phyloP scores from a whole-genome alignment of 2,113 vertebrate genomes.

The Bostrychus sinensis region DNA sequence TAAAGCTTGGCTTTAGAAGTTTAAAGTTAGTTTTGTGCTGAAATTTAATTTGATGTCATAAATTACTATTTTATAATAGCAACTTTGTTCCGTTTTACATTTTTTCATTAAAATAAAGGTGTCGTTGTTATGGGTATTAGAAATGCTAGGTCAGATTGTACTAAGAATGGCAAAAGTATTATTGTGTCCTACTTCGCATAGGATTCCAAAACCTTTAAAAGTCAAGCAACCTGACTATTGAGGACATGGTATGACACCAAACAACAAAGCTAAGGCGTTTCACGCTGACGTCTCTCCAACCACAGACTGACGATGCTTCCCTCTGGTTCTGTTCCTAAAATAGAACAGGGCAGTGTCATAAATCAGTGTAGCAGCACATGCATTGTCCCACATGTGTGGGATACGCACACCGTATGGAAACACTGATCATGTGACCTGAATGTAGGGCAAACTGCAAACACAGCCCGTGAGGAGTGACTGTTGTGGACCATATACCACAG shows the following conservation, averaged over 20 bases:
- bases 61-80: too few relatives aligned
- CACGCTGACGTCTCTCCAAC: constrained; percentile 25
- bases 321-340: constrained; percentile 52
- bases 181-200: too few relatives aligned
- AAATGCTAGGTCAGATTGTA: too few relatives aligned
- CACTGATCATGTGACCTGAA: constrained; percentile 44
- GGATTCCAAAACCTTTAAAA: not conserved
- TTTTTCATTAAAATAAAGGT: too few relatives aligned
- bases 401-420: constrained; percentile 1
- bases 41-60: too few relatives aligned
- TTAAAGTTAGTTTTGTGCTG: too few relatives aligned
- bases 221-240: not conserved
- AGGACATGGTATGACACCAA: not conserved
- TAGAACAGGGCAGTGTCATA: constrained; percentile 52
- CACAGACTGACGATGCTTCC: constrained; percentile 31
- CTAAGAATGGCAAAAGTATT: too few relatives aligned
- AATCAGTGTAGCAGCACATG: constrained; percentile 59
- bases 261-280: constrained; percentile 24
- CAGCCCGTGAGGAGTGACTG: constrained; percentile 17
- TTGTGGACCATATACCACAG: constrained; percentile 9
- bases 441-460: constrained; percentile 42
- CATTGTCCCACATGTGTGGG: constrained; percentile 30
- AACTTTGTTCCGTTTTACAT: too few relatives aligned
- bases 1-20: too few relatives aligned
- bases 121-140: too few relatives aligned